Conservation (phyloP, 2,113 vertebrate genomes). For the Vidua chalybeata region DNA sequence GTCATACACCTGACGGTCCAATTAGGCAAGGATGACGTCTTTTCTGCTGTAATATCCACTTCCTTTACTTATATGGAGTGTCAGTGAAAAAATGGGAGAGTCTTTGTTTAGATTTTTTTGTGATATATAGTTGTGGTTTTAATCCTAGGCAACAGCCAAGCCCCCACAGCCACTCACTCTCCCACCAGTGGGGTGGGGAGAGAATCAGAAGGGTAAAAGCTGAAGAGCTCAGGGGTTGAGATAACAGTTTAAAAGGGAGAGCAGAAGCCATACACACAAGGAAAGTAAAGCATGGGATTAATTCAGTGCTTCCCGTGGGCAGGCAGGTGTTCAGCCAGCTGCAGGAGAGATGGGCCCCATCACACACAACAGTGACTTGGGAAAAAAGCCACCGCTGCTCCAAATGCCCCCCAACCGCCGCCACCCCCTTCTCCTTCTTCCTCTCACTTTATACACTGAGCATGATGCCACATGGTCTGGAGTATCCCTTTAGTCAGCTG, state of each 20-base stretch:
- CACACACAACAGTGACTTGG: neutral
- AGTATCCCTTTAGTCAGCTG: neutral
- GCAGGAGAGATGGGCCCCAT: neutral
- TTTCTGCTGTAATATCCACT: conserved; percentile 40
- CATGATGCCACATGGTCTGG: accelerated
- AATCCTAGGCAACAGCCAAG: neutral
- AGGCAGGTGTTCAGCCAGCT: neutral
- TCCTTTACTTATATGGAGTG: conserved; percentile 33
- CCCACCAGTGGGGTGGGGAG: too few species aligned
- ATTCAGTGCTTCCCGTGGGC: neutral
- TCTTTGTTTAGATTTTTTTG: conserved; percentile 36
- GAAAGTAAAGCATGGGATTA: neutral
- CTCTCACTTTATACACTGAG: neutral
- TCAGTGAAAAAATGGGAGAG: conserved; percentile 47
- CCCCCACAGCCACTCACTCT: neutral
- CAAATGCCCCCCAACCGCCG: neutral
- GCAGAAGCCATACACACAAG: neutral
- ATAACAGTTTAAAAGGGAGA: neutral
- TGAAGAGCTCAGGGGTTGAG: neutral
- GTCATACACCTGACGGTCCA: conserved; percentile 73
- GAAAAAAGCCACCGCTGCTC: neutral
- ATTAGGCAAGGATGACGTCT: conserved; percentile 69
- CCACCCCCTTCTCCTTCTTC: neutral
- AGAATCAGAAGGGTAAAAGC: neutral
- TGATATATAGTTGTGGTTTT: neutral